These are phyloP conservation scores for Drosophila mauritiana DNA, from an alignment of 1,140 invertebrate species.

Conservation along the genomic window DNA sequence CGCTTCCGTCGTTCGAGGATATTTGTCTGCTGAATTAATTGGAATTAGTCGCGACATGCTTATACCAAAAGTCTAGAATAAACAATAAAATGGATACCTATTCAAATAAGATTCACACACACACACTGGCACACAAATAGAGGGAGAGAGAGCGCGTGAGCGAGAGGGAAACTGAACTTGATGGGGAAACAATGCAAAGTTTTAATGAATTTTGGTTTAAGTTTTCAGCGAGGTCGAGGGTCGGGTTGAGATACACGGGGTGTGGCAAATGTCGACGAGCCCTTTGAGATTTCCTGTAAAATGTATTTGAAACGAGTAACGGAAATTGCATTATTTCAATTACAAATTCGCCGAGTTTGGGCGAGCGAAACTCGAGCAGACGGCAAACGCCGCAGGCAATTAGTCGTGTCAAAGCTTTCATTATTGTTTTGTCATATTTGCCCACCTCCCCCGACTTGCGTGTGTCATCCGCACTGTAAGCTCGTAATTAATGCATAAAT, in stretches of 20 bases:
- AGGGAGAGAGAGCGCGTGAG: constrained; percentile 20
- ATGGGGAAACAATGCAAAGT: constrained; percentile 77
- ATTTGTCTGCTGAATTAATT: constrained; percentile 83
- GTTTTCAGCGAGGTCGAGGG: constrained; percentile 65
- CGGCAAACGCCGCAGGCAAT: constrained; percentile 79
- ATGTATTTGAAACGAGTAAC: constrained; percentile 82
- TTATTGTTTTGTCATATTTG: constrained; percentile 83
- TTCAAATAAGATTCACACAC: constrained; percentile 69
- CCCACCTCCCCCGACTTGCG: constrained; percentile 25
- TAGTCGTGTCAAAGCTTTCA: constrained; percentile 83
- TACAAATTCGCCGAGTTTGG: constrained; percentile 68
- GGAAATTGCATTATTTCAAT: constrained; percentile 84
- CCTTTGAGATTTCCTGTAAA: constrained; percentile 80
- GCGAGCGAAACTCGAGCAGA: constrained; percentile 66
- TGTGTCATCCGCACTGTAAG: constrained; percentile 76
- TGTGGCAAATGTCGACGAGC: constrained; percentile 40
- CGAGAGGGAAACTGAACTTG: constrained; percentile 37
- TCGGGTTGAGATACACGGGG: background rate
- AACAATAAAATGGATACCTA: constrained; percentile 83
- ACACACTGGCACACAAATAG: constrained; percentile 9
- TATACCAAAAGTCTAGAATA: constrained; percentile 82
- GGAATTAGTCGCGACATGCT: constrained; percentile 83
- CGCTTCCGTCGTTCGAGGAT: constrained; percentile 75
- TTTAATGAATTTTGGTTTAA: constrained; percentile 84
- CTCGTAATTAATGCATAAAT: constrained; percentile 82